Evolutionary conservation across 2,888 invertebrate genomes (phyloP).

Genomic region (Ametastegia equiseti): DNA sequence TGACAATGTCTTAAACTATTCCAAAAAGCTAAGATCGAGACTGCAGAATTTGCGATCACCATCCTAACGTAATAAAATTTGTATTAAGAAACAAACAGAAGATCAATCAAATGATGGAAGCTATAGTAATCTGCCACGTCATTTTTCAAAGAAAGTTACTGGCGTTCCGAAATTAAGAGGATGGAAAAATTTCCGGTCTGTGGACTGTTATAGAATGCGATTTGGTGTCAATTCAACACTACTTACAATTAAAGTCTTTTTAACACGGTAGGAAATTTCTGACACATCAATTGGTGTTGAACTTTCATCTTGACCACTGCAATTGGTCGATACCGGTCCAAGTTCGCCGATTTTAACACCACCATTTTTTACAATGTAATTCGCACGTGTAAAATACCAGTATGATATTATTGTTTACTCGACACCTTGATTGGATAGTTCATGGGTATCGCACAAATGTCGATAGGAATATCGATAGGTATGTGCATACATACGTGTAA

Average conservation of each 20-base stretch:
- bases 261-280: no score
- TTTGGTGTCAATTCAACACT: no score
- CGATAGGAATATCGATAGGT: slow-evolving; percentile 12
- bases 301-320: no score
- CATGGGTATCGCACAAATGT: not conserved
- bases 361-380: no score
- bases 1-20: not conserved
- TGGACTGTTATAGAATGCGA: no score
- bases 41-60: not conserved
- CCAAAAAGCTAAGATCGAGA: not conserved
- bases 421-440: not conserved
- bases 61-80: not conserved
- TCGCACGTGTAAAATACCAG: no score
- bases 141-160: not conserved
- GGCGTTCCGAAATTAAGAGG: no score
- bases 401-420: slow-evolving; percentile 1
- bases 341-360: no score
- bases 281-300: no score
- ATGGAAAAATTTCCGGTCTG: no score
- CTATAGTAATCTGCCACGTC: not conserved
- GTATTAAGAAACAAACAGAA: not conserved
- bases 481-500: not conserved
- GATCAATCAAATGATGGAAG: not conserved
- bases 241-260: no score
- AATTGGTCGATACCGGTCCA: no score